These are phyloP conservation scores for Jaculus jaculus DNA, from an alignment of 2,113 vertebrate genomes.

Conservation along the genomic window DNA sequence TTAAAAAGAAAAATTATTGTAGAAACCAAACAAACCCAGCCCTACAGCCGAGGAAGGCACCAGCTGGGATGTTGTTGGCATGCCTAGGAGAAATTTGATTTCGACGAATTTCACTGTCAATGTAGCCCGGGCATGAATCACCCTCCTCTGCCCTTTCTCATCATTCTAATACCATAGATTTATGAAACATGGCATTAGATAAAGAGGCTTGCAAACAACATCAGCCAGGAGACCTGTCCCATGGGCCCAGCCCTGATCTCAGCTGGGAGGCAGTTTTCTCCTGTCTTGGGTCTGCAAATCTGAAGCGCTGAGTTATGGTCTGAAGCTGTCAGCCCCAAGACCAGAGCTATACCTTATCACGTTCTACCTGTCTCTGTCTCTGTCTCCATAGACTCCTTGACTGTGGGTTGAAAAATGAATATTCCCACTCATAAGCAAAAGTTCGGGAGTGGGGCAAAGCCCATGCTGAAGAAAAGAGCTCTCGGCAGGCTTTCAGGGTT, in stretches of 20 bases:
- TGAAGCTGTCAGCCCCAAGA: constrained; percentile 35
- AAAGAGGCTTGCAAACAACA: constrained; percentile 60
- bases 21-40: constrained; percentile 69
- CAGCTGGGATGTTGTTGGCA: constrained; percentile 54
- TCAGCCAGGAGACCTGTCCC: constrained; percentile 45
- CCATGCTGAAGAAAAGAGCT: constrained; percentile 58
- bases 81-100: constrained; percentile 72
- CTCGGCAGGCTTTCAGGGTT: background rate
- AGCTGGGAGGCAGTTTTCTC: constrained; percentile 27
- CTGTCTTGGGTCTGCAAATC: constrained; percentile 48
- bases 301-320: constrained; percentile 18
- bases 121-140: constrained; percentile 64
- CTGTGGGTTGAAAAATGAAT: constrained; percentile 65
- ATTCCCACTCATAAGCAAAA: constrained; percentile 54
- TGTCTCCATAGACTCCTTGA: background rate
- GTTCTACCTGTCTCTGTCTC: background rate
- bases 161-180: constrained; percentile 55
- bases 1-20: constrained; percentile 72
- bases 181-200: constrained; percentile 52
- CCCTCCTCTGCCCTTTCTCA: constrained; percentile 59
- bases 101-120: constrained; percentile 68
- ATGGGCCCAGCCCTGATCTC: background rate
- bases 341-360: constrained; percentile 32
- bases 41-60: constrained; percentile 53
- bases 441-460: constrained; percentile 59